phyloP scores from a whole-genome alignment of 2,888 invertebrate genomes.

The Dendrolimus pini region DNA sequence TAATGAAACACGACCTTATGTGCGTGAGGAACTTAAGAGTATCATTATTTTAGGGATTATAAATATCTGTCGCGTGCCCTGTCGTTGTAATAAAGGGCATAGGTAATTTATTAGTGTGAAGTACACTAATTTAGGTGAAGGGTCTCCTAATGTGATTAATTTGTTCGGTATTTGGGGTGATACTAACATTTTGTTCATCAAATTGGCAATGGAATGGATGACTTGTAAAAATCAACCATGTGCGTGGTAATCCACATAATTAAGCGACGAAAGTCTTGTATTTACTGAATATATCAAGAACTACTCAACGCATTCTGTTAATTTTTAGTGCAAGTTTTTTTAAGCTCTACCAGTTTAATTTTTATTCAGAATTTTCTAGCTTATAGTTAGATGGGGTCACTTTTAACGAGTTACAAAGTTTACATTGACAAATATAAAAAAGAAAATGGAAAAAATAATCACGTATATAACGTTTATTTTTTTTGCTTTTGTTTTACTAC shows the following conservation, averaged over 20 bases:
- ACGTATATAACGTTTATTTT: no score
- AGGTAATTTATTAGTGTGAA: not conserved
- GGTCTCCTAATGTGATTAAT: not conserved
- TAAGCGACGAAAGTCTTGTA: no score
- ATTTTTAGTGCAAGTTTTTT: no score
- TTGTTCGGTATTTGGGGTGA: not conserved
- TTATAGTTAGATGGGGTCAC: no score
- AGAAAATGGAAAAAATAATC: no score
- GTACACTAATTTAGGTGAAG: not conserved
- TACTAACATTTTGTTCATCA: not conserved
- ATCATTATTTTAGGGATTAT: not conserved
- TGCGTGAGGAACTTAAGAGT: not conserved
- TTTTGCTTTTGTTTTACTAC: no score
- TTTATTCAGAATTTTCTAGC: no score
- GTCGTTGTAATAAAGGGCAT: not conserved
- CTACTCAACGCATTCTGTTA: no score
- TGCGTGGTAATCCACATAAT: constrained; percentile 3
- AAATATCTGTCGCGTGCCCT: not conserved
- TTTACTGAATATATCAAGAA: no score
- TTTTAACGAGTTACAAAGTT: no score
- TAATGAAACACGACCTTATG: not conserved
- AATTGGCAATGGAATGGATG: constrained; percentile 1
- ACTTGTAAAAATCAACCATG: constrained; percentile 10
- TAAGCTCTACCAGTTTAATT: no score
- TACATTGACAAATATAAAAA: no score